Evolutionary conservation across 2,113 vertebrate genomes (phyloP).

Genomic region (Vidua macroura): DNA sequence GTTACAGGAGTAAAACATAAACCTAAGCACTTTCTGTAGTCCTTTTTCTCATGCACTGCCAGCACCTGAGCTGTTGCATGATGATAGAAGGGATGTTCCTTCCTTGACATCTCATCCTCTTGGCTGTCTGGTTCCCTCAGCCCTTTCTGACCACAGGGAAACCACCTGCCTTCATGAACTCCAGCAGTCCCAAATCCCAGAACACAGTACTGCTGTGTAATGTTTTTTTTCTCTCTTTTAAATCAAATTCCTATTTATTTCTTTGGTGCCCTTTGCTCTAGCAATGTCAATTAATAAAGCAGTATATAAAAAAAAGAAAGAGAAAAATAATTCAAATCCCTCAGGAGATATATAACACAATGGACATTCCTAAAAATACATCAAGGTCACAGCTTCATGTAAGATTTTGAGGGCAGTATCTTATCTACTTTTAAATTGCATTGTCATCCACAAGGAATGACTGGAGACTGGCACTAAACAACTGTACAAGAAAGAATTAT

Average conservation of each 20-base stretch:
- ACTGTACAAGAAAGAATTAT: background rate
- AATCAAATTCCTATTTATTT: background rate
- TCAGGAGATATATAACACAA: background rate
- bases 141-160: background rate
- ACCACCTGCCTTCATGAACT: background rate
- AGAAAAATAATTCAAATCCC: background rate
- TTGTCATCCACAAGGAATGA: background rate
- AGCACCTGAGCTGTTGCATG: background rate
- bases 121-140: background rate
- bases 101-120: background rate
- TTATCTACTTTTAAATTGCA: conserved; percentile 31
- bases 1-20: background rate
- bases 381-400: background rate
- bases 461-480: conserved; percentile 10
- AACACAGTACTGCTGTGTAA: background rate
- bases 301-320: background rate
- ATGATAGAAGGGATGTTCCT: background rate
- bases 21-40: background rate
- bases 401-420: background rate
- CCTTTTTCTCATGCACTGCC: background rate
- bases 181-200: background rate
- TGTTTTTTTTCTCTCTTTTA: background rate
- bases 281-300: background rate
- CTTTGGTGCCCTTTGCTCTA: background rate
- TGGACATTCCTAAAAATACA: background rate